Conservation (phyloP, 1,140 invertebrate genomes). For the Microplitis demolitor region DNA sequence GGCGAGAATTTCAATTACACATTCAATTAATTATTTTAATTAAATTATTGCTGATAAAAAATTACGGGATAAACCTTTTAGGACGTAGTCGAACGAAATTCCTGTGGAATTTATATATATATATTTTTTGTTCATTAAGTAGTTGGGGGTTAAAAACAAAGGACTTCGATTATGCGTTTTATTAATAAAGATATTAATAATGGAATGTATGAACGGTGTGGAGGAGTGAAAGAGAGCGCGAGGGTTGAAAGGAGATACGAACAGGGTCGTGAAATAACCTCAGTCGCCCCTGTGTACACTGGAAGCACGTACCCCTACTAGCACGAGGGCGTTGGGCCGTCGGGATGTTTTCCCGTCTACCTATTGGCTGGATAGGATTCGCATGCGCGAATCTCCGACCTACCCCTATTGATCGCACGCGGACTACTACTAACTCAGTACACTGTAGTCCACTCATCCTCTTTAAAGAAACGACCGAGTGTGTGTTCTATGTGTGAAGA, state of each 20-base stretch:
- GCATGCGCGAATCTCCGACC: conserved; percentile 39
- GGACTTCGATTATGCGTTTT: neutral
- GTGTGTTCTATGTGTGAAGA: too few relatives aligned
- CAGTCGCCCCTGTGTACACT: conserved; percentile 43
- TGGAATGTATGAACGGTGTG: neutral
- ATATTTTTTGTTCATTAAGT: neutral
- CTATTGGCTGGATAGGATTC: conserved; percentile 28
- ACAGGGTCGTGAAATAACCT: conserved; percentile 3
- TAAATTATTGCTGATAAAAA: too few relatives aligned
- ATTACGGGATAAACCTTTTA: too few relatives aligned
- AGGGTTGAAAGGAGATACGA: neutral
- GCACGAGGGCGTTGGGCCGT: conserved; percentile 32
- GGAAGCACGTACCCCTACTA: conserved; percentile 4
- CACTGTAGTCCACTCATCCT: neutral
- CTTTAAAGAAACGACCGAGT: neutral
- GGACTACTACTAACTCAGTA: neutral
- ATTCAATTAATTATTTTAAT: too few relatives aligned
- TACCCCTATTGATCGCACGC: conserved; percentile 46
- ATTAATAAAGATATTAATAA: conserved; percentile 2
- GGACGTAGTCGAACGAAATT: too few relatives aligned
- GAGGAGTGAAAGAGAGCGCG: too few relatives aligned
- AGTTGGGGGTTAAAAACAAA: neutral
- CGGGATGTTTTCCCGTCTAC: conserved; percentile 32
- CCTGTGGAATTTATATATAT: neutral
- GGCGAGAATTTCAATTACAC: too few relatives aligned